Evolutionary conservation across 2,797 vertebrate genomes (phyloP).

Genomic region (Gallinago nigripennis): DNA sequence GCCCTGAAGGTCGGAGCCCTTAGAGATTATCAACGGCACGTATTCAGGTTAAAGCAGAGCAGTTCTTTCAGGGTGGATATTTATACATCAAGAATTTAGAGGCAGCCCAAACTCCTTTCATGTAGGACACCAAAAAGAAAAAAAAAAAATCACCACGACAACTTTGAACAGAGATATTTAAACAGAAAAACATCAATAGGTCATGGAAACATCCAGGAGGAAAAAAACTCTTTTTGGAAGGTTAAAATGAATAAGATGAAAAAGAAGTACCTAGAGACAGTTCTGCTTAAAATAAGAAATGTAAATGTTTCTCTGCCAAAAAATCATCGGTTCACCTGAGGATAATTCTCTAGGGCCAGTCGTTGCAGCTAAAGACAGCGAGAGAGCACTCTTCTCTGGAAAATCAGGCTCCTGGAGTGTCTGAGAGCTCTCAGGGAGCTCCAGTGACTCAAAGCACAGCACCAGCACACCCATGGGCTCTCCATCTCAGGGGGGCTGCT

Average conservation of each 20-base stretch:
- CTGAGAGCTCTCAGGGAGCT: background rate
- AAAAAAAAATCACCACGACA: background rate
- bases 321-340: background rate
- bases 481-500: fast-evolving
- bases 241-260: background rate
- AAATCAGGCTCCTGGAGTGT: background rate
- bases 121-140: background rate
- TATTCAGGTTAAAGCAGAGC: background rate
- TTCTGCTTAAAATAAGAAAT: background rate
- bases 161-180: background rate
- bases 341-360: background rate
- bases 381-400: background rate
- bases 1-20: background rate
- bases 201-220: constrained; percentile 10
- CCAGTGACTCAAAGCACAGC: background rate
- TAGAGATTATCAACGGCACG: background rate
- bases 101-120: background rate
- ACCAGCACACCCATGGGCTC: background rate
- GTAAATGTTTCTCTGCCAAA: background rate
- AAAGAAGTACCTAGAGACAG: background rate
- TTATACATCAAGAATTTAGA: background rate
- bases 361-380: background rate
- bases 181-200: constrained; percentile 7
- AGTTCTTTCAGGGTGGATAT: background rate
- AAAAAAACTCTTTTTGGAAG: background rate